Base-by-base conservation (phyloP, 92 coral and sea anemone genomes). In the Plumapathes pennacea region DNA sequence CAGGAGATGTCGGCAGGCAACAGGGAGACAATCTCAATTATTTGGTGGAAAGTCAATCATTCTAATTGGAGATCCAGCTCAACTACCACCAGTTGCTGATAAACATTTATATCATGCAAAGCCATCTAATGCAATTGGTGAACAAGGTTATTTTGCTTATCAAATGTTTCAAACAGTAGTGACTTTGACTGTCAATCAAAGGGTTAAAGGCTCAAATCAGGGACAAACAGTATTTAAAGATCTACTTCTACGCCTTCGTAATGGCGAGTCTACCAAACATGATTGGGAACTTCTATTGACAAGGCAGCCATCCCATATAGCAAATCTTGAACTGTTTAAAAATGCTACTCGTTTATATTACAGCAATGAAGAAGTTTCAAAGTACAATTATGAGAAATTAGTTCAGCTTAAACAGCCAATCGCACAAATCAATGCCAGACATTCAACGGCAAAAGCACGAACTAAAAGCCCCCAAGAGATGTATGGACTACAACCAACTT, bases 341-440 rank as follows among this genome's bases (percentile, higher is more conserved):
- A 41, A 36, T 74, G 82, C 33, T 1, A 37, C 36, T 29, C 57
- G 73, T 23, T 32, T 76, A 11, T 25, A 53, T 38, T 71, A 78
- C 43, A 79, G 81, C 48, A 79, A 79, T 56, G 81, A 64, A 55
- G 80, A 78, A 38, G 79, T 78, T 25, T 78, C 78, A 26, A 26
- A 44, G 6, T 64, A 30, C 46, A 74, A 76, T 40, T 66, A 76
- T 42, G 37, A 56, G 2, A 25, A 60, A 19, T 57, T 76, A 31
- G 11, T 47, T 5, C 12, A 79, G 51, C 36, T 72, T 24, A 36
- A 64, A 10, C 60, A 39, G 29, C 81, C 81, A 24, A 64, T 80
- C 45, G 86, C 81, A 26, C 45, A 63, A 40, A 66, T 80, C 38
- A 34, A 49, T 64, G 86, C 86, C 11, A 63, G 38, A 50, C 86